Conservation (phyloP, 1,140 invertebrate species). For the Bombus huntii region DNA sequence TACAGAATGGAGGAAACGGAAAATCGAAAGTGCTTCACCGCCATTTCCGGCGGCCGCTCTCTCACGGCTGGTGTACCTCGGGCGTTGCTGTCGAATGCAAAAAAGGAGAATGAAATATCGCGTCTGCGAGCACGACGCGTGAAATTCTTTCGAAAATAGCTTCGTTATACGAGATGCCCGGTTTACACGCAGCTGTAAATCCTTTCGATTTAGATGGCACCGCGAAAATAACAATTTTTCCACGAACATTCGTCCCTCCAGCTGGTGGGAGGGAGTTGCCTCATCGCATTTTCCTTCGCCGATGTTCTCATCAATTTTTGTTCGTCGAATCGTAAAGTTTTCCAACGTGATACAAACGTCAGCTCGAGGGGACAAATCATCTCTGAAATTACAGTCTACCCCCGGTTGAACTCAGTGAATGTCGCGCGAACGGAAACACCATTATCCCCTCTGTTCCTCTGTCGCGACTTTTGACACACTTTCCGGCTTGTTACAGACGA, state of each 20-base stretch:
- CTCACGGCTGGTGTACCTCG: constrained; percentile 8
- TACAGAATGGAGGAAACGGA: constrained; percentile 55
- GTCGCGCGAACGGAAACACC: constrained; percentile 4
- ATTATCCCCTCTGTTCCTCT: not conserved
- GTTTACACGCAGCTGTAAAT: constrained; percentile 26
- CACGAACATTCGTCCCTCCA: too few relatives aligned
- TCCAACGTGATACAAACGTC: not conserved
- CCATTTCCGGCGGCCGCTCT: constrained; percentile 40
- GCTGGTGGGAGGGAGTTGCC: too few relatives aligned
- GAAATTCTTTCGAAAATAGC: constrained; percentile 54
- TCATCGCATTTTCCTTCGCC: too few relatives aligned
- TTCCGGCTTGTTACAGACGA: constrained; percentile 16
- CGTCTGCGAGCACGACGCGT: constrained; percentile 51
- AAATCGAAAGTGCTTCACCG: constrained; percentile 57
- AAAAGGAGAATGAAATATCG: constrained; percentile 64
- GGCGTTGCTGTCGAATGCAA: constrained; percentile 62
- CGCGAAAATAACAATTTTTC: constrained; percentile 41
- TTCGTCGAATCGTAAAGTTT: not conserved
- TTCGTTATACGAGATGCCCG: constrained; percentile 37
- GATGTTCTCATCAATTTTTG: not conserved
- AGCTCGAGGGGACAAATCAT: constrained; percentile 1
- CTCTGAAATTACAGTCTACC: not conserved
- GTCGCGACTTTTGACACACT: constrained; percentile 31
- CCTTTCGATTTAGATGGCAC: constrained; percentile 32
- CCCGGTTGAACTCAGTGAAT: not conserved